Evolutionary conservation across 2,888 invertebrate genomes (phyloP).

Genomic region (Scaeva pyrastri): DNA sequence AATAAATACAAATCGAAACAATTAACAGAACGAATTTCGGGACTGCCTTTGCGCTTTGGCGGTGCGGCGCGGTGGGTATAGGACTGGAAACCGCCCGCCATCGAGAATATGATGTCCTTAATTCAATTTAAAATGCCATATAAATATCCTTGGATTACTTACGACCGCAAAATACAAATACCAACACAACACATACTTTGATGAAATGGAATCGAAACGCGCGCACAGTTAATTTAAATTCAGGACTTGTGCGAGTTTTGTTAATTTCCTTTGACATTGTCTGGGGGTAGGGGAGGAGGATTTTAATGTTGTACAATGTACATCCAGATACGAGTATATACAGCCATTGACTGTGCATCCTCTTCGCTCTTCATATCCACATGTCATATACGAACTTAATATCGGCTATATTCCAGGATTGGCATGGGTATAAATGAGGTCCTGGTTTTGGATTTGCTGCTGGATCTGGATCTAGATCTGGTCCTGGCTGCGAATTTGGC

Average conservation of each 20-base stretch:
- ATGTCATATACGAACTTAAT: constrained; percentile 40
- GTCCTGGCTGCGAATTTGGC: neutral
- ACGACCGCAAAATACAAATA: constrained; percentile 66
- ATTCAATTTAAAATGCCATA: constrained; percentile 75
- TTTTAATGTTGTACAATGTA: constrained; percentile 14
- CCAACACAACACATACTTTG: constrained; percentile 10
- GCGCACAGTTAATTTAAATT: constrained; percentile 68
- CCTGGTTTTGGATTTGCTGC: constrained; percentile 11
- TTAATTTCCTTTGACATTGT: constrained; percentile 75
- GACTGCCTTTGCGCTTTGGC: constrained; percentile 10
- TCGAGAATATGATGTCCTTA: constrained; percentile 60
- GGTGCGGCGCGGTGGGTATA: too few species aligned
- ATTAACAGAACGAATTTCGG: constrained; percentile 64
- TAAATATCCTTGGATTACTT: constrained; percentile 74
- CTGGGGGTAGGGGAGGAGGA: too few species aligned
- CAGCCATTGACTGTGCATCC: constrained; percentile 39
- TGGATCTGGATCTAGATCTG: neutral
- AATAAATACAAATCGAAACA: constrained; percentile 76
- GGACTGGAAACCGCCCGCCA: neutral
- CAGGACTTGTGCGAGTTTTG: constrained; percentile 71
- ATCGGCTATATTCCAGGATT: neutral
- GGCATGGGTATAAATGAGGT: constrained; percentile 22
- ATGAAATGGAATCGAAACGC: constrained; percentile 56
- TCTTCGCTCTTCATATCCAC: constrained; percentile 42
- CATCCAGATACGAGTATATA: neutral